Base-by-base conservation (phyloP, 2,797 vertebrate genomes). In the Caiman crocodilus region DNA sequence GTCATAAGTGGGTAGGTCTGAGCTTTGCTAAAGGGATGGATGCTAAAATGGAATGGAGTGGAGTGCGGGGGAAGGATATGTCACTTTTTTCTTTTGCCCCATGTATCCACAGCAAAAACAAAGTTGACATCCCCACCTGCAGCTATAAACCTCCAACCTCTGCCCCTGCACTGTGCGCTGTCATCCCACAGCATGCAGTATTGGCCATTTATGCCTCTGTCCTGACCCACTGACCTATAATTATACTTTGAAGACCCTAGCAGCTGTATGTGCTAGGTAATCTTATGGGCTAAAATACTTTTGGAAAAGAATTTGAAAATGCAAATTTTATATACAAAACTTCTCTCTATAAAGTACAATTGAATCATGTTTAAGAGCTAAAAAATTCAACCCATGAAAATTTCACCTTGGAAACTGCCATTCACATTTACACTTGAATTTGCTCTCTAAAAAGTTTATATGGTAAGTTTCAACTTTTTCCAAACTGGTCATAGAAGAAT, bases 241-340 rank as follows among this genome's bases (percentile, higher is more conserved):
- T 92, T 87, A 76, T 57, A 77, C 32, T 17, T 93, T 74, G 25
- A 77, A 91, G n/a, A 84, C 42, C 42, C 42, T 50, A 88, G 57
- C 17, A 84, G 28, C 25, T 75, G 14, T 35, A 0, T 76, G 7
- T 60, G 12, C 56, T n/a, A 71, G 65, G 16, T 58, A 89, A 85
- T 65, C 0, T 8, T 16, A 60, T 25, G 2, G 69, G 25, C 59
- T 15, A 21, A 74, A 84, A 20, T 63, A 17, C 30, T 91, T 93
- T 86, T 65, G 79, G 89, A 83, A 88, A 35, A 77, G 14, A 23
- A 75, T 88, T 92, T 1, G 3, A 76, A 82, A 82, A 76, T 79
- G 21, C 6, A 71, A 21, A 35, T 16, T 4, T 5, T 87, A n/a
- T 58, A 82, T 87, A 57, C 5, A 58, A 55, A 82, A 60, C n/a